These are phyloP conservation scores for Helobdella robusta DNA, from an alignment of 2,888 invertebrate genomes.

Conservation along the genomic window DNA sequence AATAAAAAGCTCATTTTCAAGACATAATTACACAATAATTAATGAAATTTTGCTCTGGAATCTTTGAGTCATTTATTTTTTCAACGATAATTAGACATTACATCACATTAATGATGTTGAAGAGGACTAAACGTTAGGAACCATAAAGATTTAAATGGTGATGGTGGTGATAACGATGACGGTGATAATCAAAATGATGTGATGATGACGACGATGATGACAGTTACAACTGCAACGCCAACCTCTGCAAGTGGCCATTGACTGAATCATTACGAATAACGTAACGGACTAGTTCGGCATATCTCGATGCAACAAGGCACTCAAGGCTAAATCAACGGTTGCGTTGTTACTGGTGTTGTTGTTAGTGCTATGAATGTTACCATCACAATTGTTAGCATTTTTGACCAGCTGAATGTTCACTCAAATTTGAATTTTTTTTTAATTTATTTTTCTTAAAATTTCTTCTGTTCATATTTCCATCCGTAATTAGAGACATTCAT, in stretches of 20 bases:
- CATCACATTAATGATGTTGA: slow-evolving; percentile 8
- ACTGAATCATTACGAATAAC: background rate
- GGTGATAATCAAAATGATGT: slow-evolving; percentile 16
- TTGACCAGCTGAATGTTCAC: background rate
- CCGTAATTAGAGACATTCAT: background rate
- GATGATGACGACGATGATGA: slow-evolving; percentile 12
- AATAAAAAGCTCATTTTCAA: too few relatives aligned
- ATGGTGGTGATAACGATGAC: slow-evolving; percentile 6
- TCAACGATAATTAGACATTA: too few relatives aligned
- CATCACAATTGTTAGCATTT: background rate
- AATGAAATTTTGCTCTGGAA: too few relatives aligned
- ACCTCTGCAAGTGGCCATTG: background rate
- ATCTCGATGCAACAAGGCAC: background rate
- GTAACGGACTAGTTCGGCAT: slow-evolving; percentile 2
- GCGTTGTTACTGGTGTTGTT: slow-evolving; percentile 10
- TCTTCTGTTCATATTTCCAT: background rate
- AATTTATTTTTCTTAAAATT: background rate
- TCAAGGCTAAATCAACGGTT: background rate
- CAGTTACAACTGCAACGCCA: background rate
- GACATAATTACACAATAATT: too few relatives aligned
- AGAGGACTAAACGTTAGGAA: background rate
- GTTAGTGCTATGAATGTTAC: slow-evolving; percentile 4
- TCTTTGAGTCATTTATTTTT: too few relatives aligned
- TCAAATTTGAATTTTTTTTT: background rate
- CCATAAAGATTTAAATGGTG: background rate